Base-by-base conservation (phyloP, 2,113 vertebrate species). In the Amphilophus citrinellus region DNA sequence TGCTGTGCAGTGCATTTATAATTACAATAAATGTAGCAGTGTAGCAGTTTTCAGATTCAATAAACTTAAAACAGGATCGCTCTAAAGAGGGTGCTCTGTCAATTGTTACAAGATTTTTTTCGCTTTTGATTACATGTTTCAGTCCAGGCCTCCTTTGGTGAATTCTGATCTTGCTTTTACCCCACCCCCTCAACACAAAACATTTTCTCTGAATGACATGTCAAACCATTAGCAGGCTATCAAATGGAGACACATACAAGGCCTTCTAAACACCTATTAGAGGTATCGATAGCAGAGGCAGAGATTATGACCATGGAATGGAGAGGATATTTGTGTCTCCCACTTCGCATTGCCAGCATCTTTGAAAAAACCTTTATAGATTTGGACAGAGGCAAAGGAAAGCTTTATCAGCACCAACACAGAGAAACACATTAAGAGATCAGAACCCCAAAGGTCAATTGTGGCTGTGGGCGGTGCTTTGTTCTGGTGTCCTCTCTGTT, bases 361-460 rank as follows among this genome's bases (percentile, higher is more conserved):
- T 80, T 85, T 90, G 60, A 76, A 84, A 87, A 80, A 91, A 76
- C 84, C 84, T 92, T 94, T 88, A 91, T 90, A 90, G 91, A 93
- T 95, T 93, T 91, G 90, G 88, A 91, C 91, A 75, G 86, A 85
- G 84, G 87, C 84, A 62, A 87, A 80, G 79, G 56, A 80, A 85
- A 78, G 88, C 90, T 94, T 94, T 94, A 95, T 94, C 91, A 90
- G 90, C 85, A 91, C 77, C 83, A 92, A 90, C 91, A 89, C 87
- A 93, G 89, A 87, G 80, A 89, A 92, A 93, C 90, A 91, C 92
- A 95, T 93, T 93, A 93, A 92, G 87, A 93, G 92, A 93, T 91
- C 88, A 90, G 76, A 92, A 92, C 84, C 88, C 87, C 89, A 94
- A 96, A 96, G 94, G 94, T 96, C 94, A 95, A 88, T 84, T 77